Evolutionary conservation across 2,797 vertebrate species (phyloP).

Genomic region (Pyrocephalus nanus): DNA sequence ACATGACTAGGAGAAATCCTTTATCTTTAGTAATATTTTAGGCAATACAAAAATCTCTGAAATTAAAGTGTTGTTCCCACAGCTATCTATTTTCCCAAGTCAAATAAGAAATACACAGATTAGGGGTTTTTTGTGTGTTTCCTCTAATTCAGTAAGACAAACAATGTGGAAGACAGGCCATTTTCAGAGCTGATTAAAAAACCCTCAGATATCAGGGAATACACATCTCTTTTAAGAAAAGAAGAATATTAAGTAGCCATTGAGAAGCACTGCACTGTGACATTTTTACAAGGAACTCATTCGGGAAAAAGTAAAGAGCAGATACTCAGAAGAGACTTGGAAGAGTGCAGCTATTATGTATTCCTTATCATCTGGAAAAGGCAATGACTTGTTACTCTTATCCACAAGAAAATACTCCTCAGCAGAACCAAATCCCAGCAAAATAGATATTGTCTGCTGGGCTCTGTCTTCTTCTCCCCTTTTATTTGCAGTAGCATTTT

Average conservation of each 20-base stretch:
- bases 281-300: conserved; percentile 51
- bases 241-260: conserved; percentile 36
- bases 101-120: background rate
- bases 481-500: conserved; percentile 52
- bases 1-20: background rate
- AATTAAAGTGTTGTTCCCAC: conserved; percentile 13
- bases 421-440: conserved; percentile 36
- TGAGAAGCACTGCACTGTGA: background rate
- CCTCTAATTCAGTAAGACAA: conserved; percentile 19
- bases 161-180: background rate
- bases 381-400: conserved; percentile 17
- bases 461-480: background rate
- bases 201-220: background rate
- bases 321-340: conserved; percentile 7
- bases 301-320: conserved; percentile 49
- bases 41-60: background rate
- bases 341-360: conserved; percentile 9
- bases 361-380: conserved; percentile 43
- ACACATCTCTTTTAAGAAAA: conserved; percentile 27
- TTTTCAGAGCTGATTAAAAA: conserved; percentile 48
- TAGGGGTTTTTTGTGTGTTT: background rate
- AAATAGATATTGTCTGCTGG: conserved; percentile 15
- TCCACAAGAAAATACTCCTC: conserved; percentile 25
- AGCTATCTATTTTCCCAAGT: conserved; percentile 2
- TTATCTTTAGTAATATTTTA: conserved; percentile 17